Evolutionary conservation across 2,888 invertebrate species (phyloP), one percentile per base, ranked within the genome.

Genomic region (Leucoma salicis): DNA sequence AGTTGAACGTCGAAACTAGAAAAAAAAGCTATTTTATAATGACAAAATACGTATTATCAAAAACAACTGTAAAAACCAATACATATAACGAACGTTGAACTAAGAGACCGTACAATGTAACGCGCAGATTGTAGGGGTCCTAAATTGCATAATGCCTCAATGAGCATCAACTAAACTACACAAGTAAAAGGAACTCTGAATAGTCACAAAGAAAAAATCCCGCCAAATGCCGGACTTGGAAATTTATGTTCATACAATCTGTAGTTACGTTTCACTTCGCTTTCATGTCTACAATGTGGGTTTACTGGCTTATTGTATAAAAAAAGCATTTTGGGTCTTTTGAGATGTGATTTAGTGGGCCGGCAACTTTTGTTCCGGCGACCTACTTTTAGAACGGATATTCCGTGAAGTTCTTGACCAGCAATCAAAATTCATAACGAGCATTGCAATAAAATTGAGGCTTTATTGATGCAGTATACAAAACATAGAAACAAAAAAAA

Each of bases 211-310:
- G 38, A 38, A 48, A 50, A 58, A 53, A 49, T 49, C 32, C 31
- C 47, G 41, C 39, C 46, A 55, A 70, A 62, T 63, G 54, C 56
- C 46, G 59, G 63, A 66, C 69, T 66, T 59, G 53, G 57, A 52
- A 70, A 73, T 71, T 73, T 74, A 72, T 66, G 66, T 64, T 55
- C 51, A 56, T 53, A 66, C 71, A 72, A 76, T 73, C 70, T 70
- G 63, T 60, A 63, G 57, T 70, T 63, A 70, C 59, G 56, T 66
- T 70, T 64, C 60, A 67, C 59, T 68, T 59, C 57, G 52, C 60
- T 58, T 58, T 57, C 57, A 56, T 54, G 36, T 53, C 55, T 62
- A 55, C 65, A 65, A 66, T 64, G 65, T 63, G 60, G 64, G 63
- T 57, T 49, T 42, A 51, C 48, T 57, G 65, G 64, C 63, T 63